Conservation (phyloP, 2,113 vertebrate genomes). For the Malurus cyaneus region DNA sequence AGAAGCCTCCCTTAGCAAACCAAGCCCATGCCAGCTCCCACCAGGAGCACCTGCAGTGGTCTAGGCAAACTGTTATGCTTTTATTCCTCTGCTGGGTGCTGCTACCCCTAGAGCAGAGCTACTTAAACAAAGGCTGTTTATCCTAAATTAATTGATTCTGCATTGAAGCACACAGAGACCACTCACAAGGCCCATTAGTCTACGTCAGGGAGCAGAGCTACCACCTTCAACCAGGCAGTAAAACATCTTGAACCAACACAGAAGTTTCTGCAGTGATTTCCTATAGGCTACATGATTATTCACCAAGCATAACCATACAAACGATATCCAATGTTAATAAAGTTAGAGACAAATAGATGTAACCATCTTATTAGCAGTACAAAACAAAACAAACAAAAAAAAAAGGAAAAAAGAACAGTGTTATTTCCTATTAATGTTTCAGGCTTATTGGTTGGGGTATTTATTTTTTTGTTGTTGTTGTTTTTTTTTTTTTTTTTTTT, state of each 20-base stretch:
- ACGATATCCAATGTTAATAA: background rate
- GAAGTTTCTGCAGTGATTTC: background rate
- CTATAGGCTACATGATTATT: background rate
- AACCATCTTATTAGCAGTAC: background rate
- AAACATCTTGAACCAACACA: background rate
- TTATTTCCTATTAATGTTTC: background rate
- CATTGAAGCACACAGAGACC: background rate
- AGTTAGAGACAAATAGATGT: background rate
- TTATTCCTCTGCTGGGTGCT: background rate
- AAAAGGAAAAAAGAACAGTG: fast-evolving
- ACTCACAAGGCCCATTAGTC: background rate
- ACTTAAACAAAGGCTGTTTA: conserved; percentile 7
- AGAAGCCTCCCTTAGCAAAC: background rate
- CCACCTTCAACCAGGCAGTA: background rate
- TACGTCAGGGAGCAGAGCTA: background rate
- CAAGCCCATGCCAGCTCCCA: background rate
- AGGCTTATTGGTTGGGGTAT: too few relatives aligned
- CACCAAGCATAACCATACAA: background rate
- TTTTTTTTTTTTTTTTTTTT: too few relatives aligned
- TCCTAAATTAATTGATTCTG: background rate
- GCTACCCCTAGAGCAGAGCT: background rate
- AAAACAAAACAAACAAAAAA: background rate
- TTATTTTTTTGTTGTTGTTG: background rate
- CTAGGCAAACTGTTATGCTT: background rate
- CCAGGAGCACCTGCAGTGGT: background rate